Base-by-base conservation (phyloP, 2,797 vertebrate species). In the Orientallactaga sibirica region DNA sequence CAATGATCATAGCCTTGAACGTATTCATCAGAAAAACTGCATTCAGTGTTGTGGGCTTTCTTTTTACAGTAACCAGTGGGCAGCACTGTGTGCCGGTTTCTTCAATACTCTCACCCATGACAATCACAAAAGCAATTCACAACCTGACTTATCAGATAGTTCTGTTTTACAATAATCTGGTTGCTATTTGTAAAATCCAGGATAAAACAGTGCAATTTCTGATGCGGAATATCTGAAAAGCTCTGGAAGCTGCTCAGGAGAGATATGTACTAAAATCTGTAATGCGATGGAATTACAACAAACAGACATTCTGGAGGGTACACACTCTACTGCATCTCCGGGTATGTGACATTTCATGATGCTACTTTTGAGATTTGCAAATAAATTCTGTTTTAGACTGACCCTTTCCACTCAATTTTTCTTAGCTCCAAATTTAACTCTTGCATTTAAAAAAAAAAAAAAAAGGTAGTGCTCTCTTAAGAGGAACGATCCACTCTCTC, bases 91-190 rank as follows among this genome's bases (percentile, higher is more conserved):
- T 95, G 93, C 87, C 24, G 71, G 95, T 92, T 97, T 93, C 76
- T 97, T 76, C 95, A 92, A 95, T 64, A 48, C 94, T 90, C 92
- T 97, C 95, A 96, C 95, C 95, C 95, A 83, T 79, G 92, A 97
- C 97, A 97, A 92, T 95, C 96, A 97, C 61, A 89, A 94, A 97
- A 83, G 43, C 94, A 97, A 97, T 97, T 97, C 95, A 94, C 94
- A 97, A 94, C 85, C 96, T 97, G 27, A 88, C 76, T 95, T 96
- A 97, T 94, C 97, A 97, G 97, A 96, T 96, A 98, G 96, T 33
- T 91, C 90, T 97, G 93, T 97, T 97, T 93, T 85, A 97, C 94
- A 98, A 90, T 95, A 97, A 98, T 89, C 94, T 97, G 96, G 96
- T 92, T 96, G 95, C 96, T 94, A 85, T 98, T 97, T 97, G 96